Percentiles rank a stretch among this genome's conserved stretches.
phyloP scores from a whole-genome alignment of 2,888 invertebrate species.

The Autographa gamma region DNA sequence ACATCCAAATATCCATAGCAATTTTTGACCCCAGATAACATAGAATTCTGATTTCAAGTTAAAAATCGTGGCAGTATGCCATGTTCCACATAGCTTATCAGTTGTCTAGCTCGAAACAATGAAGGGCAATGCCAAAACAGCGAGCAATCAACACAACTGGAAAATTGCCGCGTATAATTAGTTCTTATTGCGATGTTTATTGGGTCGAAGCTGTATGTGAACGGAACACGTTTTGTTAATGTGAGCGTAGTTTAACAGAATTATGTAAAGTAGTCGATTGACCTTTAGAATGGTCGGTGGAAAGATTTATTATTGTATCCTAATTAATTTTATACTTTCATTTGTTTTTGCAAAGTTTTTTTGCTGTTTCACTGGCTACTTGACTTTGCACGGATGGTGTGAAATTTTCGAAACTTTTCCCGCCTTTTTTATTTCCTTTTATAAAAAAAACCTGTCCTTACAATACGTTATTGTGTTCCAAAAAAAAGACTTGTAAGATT shows the following conservation, averaged over 20 bases:
- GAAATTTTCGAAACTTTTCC: no score
- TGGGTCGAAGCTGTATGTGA: neutral
- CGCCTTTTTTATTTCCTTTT: no score
- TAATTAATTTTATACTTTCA: no score
- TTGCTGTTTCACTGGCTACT: no score
- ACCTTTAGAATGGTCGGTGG: no score
- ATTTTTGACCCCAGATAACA: slow-evolving; percentile 27
- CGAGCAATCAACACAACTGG: slow-evolving; percentile 41
- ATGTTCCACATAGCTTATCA: slow-evolving; percentile 42
- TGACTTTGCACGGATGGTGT: no score
- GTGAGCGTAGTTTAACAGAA: neutral
- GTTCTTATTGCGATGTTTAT: slow-evolving; percentile 14
- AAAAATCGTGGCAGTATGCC: slow-evolving; percentile 14
- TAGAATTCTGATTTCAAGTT: neutral
- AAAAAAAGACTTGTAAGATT: no score
- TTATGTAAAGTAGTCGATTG: neutral
- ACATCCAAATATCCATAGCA: neutral
- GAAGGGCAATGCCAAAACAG: slow-evolving; percentile 28
- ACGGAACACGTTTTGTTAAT: neutral
- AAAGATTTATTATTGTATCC: no score
- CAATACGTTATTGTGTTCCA: no score
- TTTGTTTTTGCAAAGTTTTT: no score
- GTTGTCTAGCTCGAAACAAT: slow-evolving; percentile 25
- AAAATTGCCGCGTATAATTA: slow-evolving; percentile 51
- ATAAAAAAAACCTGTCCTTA: no score